Evolutionary conservation across 2,797 vertebrate species (phyloP).

Genomic region (Chrysocyon brachyurus): DNA sequence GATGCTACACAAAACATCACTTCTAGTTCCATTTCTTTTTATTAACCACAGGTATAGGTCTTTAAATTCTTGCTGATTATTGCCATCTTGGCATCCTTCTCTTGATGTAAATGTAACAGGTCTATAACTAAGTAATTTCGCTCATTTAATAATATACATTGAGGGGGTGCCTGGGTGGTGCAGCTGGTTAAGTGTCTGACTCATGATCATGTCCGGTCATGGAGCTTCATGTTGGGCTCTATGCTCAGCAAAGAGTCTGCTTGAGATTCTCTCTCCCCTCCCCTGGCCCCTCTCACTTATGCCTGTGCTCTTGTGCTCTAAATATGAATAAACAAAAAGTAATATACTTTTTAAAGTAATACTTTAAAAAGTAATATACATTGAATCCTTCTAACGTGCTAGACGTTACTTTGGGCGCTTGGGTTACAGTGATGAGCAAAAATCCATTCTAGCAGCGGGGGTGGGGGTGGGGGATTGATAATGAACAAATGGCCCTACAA

Average conservation of each 20-base stretch:
- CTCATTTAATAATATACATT: background rate
- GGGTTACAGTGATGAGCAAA: background rate
- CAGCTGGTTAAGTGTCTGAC: background rate
- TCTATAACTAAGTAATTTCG: background rate
- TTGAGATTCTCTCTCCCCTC: background rate
- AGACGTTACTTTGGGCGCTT: background rate
- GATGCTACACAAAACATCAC: background rate
- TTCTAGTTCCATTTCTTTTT: background rate
- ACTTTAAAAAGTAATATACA: background rate
- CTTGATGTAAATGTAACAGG: background rate
- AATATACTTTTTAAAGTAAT: background rate
- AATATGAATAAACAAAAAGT: background rate
- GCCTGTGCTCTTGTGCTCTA: background rate
- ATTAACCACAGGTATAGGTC: background rate
- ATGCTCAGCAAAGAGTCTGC: background rate
- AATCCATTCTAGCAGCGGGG: background rate
- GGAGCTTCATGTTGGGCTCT: background rate
- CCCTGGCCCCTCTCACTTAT: background rate
- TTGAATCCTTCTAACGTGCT: background rate
- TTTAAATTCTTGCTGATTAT: background rate
- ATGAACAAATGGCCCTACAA: background rate
- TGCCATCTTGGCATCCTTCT: background rate
- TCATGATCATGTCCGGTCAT: background rate
- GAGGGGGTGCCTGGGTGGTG: background rate
- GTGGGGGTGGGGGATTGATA: background rate